Percentiles rank a stretch among this genome's conserved stretches.
These are phyloP conservation scores for Perizoma flavofasciatum DNA, from an alignment of 2,888 invertebrate genomes.

Conservation along the genomic window DNA sequence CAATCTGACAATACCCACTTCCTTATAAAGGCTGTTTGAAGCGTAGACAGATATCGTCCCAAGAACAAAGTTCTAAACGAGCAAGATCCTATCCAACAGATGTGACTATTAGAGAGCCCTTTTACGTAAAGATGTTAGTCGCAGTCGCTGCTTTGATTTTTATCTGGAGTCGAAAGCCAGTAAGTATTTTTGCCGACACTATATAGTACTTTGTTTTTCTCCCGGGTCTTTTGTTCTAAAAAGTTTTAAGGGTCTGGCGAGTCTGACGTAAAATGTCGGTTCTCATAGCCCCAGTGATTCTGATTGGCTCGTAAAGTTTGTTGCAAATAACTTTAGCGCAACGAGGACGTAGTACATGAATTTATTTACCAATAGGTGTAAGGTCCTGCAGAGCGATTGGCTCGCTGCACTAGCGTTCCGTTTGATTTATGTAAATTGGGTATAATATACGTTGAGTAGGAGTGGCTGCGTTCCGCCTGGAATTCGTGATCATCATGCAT, in stretches of 20 bases:
- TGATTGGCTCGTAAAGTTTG: slow-evolving; percentile 31
- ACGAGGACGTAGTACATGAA: slow-evolving; percentile 42
- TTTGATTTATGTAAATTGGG: slow-evolving; percentile 69
- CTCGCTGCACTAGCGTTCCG: slow-evolving; percentile 44
- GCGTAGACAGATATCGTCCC: slow-evolving; percentile 26
- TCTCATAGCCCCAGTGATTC: slow-evolving; percentile 22
- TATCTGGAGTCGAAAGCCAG: slow-evolving; percentile 18
- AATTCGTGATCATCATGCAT: slow-evolving; percentile 48
- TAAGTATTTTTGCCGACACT: slow-evolving; percentile 15
- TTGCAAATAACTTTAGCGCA: slow-evolving; percentile 30
- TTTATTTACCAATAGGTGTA: slow-evolving; percentile 53
- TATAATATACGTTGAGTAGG: slow-evolving; percentile 48
- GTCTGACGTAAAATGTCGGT: slow-evolving; percentile 1
- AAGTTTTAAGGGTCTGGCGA: slow-evolving; percentile 13
- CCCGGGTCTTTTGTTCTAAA: slow-evolving; percentile 8
- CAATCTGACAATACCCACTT: slow-evolving; percentile 39
- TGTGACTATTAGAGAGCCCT: slow-evolving; percentile 32
- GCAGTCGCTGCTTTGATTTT: slow-evolving; percentile 21
- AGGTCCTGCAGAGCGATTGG: slow-evolving; percentile 47
- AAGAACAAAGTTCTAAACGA: slow-evolving; percentile 26
- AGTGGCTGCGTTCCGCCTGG: slow-evolving; percentile 33
- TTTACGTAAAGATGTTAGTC: slow-evolving; percentile 29
- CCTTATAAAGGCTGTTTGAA: slow-evolving; percentile 37
- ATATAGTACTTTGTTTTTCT: slow-evolving; percentile 16
- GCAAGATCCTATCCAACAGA: slow-evolving; percentile 25